Evolutionary conservation across 1,140 invertebrate genomes (phyloP).

Genomic region (Dendrolimus kikuchii): DNA sequence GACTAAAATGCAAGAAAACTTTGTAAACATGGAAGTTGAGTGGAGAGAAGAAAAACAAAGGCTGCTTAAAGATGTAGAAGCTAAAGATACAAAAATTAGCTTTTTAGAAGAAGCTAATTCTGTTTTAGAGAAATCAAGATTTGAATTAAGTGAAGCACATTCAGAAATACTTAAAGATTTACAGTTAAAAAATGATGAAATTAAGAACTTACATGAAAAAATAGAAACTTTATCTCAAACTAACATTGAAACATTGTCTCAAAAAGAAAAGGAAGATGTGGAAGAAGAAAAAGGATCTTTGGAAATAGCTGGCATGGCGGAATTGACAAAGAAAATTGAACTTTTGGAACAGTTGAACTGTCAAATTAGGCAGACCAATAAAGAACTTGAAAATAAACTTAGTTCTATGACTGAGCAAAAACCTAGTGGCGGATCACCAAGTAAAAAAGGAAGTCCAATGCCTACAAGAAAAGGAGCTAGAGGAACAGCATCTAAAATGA

Average conservation of each 20-base stretch:
- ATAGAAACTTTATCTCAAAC: conserved; percentile 35
- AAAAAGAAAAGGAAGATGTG: conserved; percentile 35
- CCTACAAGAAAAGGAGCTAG: conserved; percentile 51
- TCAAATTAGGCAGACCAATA: conserved; percentile 70
- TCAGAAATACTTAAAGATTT: conserved; percentile 73
- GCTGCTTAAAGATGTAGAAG: conserved; percentile 70
- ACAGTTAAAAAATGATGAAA: conserved; percentile 58
- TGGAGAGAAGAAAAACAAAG: conserved; percentile 79
- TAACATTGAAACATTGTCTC: conserved; percentile 18
- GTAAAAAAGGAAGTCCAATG: conserved; percentile 49
- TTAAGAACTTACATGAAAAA: conserved; percentile 49
- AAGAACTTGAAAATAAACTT: conserved; percentile 72
- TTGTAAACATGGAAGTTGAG: conserved; percentile 79
- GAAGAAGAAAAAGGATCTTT: conserved; percentile 63
- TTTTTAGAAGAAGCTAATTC: conserved; percentile 69
- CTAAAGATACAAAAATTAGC: conserved; percentile 73
- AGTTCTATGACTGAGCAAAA: conserved; percentile 34
- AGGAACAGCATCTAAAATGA: conserved; percentile 40
- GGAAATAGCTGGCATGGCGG: conserved; percentile 65
- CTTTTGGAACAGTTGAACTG: conserved; percentile 70
- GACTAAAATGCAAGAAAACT: conserved; percentile 85
- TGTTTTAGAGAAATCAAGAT: conserved; percentile 70
- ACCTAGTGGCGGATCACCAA: conserved; percentile 23
- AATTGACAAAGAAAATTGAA: conserved; percentile 64
- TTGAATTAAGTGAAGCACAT: conserved; percentile 73